Evolutionary conservation across 2,113 vertebrate genomes (phyloP), one percentile per base, ranked within the genome.

Genomic region (Zapus hudsonius): DNA sequence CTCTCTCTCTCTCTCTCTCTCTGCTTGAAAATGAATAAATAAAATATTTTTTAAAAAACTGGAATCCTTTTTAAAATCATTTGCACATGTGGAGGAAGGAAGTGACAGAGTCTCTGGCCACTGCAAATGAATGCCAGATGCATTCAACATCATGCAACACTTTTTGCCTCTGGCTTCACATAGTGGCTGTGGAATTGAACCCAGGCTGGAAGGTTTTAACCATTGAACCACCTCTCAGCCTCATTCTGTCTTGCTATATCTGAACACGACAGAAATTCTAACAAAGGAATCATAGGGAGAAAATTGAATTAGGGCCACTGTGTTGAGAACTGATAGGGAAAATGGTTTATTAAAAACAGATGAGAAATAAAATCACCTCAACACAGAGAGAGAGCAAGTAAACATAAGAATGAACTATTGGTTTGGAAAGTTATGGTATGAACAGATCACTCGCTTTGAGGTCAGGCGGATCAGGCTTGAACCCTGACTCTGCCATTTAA

Each of bases 251-350:
- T 72, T 72, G 29, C 78, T 5, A 64, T 44, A 69, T 27, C 52
- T 81, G 52, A 87, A 84, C 29, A 20, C 42, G 33, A 67, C 72
- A 91, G 75, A 93, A 75, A 90, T 67, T 73, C 72, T 76, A 63
- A 84, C 22, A 84, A 75, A 89, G 63, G 55, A 33, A 67, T 64
- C 44, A 44, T 22, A 27, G n/a, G 72, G 40, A 89, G 73, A 33
- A 84, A 66, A 78, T 12, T 81, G 67, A 93, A 84, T 72, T 72
- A 75, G 67, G 40, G 15, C 38, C n/a, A 63, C 19, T 40, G 22
- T 25, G 40, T 67, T 66, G 63, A 69, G 8, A 36, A 69, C 36
- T 61, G 91, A 63, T 40, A 82, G 11, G 5, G 29, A 44, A 92
- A 44, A 40, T 38, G n/a, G 33, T 61, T 87, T 91, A 13, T 81